Percentiles rank a stretch among this genome's conserved stretches.
Conservation (phyloP, 2,113 vertebrate species). For the Danionella cerebrum region DNA sequence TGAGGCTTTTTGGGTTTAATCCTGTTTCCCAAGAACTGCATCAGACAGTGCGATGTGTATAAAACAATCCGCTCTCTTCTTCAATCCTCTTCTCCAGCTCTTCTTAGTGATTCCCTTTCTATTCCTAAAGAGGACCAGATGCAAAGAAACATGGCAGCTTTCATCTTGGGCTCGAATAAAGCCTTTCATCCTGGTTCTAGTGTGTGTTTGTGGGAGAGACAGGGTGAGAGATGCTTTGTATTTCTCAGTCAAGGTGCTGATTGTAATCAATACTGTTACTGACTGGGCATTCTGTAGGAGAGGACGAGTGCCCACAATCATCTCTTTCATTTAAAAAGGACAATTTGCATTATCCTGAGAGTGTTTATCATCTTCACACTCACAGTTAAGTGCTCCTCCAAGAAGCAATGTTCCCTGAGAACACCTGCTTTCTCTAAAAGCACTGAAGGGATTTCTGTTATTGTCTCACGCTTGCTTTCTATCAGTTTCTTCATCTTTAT, state of each 20-base stretch:
- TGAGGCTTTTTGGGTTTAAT: not conserved
- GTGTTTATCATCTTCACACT: not conserved
- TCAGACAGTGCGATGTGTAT: not conserved
- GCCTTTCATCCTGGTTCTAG: constrained; percentile 12
- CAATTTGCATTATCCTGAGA: constrained; percentile 8
- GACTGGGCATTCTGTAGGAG: not conserved
- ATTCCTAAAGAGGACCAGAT: constrained; percentile 11
- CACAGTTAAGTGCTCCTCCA: not conserved
- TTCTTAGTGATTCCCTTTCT: not conserved
- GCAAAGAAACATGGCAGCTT: constrained; percentile 20
- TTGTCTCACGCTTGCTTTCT: constrained; percentile 2
- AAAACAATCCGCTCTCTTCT: not conserved
- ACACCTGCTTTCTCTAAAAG: constrained; percentile 18
- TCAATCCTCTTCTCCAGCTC: not conserved
- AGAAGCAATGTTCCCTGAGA: not conserved
- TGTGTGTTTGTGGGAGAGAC: not conserved
- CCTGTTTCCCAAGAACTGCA: not conserved
- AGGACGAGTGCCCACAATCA: not conserved
- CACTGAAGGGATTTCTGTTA: constrained; percentile 6
- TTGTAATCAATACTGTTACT: not conserved
- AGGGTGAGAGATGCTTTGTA: not conserved
- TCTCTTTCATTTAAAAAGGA: not conserved
- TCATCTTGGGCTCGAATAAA: constrained; percentile 8
- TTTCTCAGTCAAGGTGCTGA: not conserved
- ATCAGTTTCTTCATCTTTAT: not conserved